Evolutionary conservation across 37 sponge, comb jelly and placozoan genomes (phyloP), one percentile per base, ranked within the genome.

Genomic region (Diacarnus erythraeanus): DNA sequence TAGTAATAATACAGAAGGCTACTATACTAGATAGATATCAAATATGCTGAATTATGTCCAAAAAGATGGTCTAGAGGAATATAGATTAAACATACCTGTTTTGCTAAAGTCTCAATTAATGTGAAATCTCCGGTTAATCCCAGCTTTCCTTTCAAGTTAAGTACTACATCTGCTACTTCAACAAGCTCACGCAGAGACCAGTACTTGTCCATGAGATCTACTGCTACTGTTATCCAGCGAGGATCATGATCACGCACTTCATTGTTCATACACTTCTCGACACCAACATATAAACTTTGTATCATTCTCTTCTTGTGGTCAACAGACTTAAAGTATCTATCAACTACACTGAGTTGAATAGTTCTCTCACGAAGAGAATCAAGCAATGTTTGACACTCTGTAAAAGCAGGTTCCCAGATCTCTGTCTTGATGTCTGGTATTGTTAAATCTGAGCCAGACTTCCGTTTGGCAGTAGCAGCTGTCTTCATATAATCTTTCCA

Each of bases 121-220:
- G 33, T 40, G 71, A 87, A 87, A 35, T 81, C 47, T 3, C 87
- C 87, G 2, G 57, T 39, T 9, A 84, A 71, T 2, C 59, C 59
- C 6, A 84, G 78, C 17, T 25, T 33, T 1, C 34, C 63, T 42
- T 43, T 84, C 6, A 84, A 59, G 36, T 71, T 17, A 0, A 84
- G 60, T 22, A 84, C 31, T 6, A 40, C 22, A 31, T 63, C 34
- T 26, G 85, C 85, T 57, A 72, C 71, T n/a, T 84, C 27, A 21
- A 25, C 43, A 35, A 69, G 59, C 1, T 20, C 39, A 44, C 64
- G 23, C 30, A 84, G 34, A 29, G 66, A 20, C 39, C 77, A 56
- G 63, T 69, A 84, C 6, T 42, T 18, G 4, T 71, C 25, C 40
- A 84, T 43, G 35, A 37, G 34, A 3, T 4, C 6, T n/a, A 77